Evolutionary conservation across 2,797 vertebrate genomes (phyloP), one percentile per base, ranked within the genome.

Genomic region (Leucoraja ocellata): DNA sequence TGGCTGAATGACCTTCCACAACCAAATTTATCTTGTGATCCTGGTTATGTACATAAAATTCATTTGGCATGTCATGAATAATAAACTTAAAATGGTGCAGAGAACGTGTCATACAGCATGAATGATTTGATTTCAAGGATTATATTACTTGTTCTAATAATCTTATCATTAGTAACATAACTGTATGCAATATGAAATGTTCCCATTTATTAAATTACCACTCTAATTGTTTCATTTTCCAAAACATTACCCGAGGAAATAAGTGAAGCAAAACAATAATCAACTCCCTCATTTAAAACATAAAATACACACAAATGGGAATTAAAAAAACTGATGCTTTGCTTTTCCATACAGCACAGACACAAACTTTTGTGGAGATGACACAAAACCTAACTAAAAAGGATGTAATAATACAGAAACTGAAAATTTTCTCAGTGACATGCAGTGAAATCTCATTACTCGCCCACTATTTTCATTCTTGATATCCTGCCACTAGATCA

Each of bases 241-340:
- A 16, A 74, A 54, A 91, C 36, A 91, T 25, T 54, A 13, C 11
- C 0, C 61, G 2, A 61, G 65, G 74, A 91, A 91, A 74, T 91
- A 91, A 74, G 18, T 91, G 68, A 91, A 74, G 11, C 36, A 74
- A 91, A 73, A 74, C 36, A 91, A 54, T 74, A 91, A 46, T 73
- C 36, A 54, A 74, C 39, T 13, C 21, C 68, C 90, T 54, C 10
- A 46, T 54, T 92, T 76, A 28, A 36, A 46, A 54, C 46, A 58
- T 91, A 54, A 91, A 91, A 91, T 11, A 54, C 46, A 46, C 36
- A 73, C 90, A 91, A 11, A 54, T 74, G 23, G 32, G 90, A 91
- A 73, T 74, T 91, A 54, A 1, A 54, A 54, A 1, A 18, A 71
- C 39, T 73, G 11, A 23, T 74, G 90, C 2, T 74, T 28, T 91